Base-by-base conservation (phyloP, 1,140 invertebrate genomes). In the Drosophila pachea region DNA sequence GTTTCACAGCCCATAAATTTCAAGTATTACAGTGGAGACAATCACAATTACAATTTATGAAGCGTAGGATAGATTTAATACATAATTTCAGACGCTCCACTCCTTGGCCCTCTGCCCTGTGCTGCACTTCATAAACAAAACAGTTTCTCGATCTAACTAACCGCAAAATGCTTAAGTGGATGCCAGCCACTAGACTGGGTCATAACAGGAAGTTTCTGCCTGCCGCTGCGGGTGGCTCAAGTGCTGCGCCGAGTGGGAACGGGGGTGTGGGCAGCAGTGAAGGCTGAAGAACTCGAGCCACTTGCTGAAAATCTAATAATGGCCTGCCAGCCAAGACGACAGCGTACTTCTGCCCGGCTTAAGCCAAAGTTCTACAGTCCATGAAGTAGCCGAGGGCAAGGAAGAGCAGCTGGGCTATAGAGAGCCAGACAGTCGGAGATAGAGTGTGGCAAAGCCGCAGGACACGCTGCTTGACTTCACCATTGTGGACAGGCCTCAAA, bases 241-340 rank as follows among this genome's bases (percentile, higher is more conserved):
- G 7, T 35, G 40, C 11, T 22, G 8, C 36, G 40, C 40, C 5
- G 40, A 43, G 40, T 14, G 22, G 22, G 40, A 43, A 43, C 12
- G 40, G 40, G 12, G n/a, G 40, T 43, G 40, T n/a, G 12, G n/a
- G 38, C 0, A 40, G 22, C 8, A n/a, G 48, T 32, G 16, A 38
- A 22, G n/a, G 9, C 0, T 36, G 61, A 36, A 29, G n/a, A 40
- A 55, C 60, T 54, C 35, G 11, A 58, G 64, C 65, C 49, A 76
- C 79, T 86, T 84, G 76, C 60, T 65, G 67, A 54, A 74, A 84
- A 77, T 84, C 81, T 84, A 81, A 86, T 84, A 84, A 84, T 81
- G 81, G 68, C 50, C 50, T 61, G 67, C 55, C 76, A 60, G 66
- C 69, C 52, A 68, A 63, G 47, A 67, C 69, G 38, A 59, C 59